These are phyloP conservation scores for Toxotes jaculatrix DNA, from an alignment of 2,113 vertebrate species.

Conservation along the genomic window DNA sequence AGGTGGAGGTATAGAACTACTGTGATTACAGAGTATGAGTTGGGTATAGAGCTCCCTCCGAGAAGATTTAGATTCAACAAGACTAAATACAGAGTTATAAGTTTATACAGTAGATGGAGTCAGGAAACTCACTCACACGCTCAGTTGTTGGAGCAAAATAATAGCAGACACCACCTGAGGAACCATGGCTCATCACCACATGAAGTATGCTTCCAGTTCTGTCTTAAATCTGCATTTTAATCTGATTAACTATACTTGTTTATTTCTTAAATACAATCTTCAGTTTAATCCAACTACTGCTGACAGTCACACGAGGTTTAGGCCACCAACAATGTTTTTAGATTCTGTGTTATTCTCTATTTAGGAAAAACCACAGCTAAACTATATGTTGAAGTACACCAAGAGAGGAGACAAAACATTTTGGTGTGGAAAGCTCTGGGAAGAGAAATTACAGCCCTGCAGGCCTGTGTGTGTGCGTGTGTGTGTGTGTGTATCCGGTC, in stretches of 20 bases:
- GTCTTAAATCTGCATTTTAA: constrained; percentile 8
- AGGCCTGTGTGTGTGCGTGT: constrained; percentile 16
- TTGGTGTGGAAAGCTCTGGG: constrained; percentile 49
- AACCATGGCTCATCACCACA: background rate
- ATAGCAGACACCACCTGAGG: background rate
- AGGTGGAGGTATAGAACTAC: background rate
- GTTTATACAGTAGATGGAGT: background rate
- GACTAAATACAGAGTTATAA: background rate
- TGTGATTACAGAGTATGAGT: background rate
- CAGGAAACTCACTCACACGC: background rate
- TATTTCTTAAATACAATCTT: constrained; percentile 16
- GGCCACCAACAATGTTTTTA: constrained; percentile 69
- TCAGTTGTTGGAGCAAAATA: background rate
- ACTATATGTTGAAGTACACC: constrained; percentile 58
- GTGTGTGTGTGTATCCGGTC: background rate
- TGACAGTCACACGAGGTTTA: constrained; percentile 29
- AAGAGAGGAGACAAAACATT: constrained; percentile 38
- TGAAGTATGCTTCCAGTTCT: background rate
- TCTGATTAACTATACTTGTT: constrained; percentile 12
- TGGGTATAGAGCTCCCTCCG: background rate
- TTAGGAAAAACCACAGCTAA: constrained; percentile 77
- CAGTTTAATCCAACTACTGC: constrained; percentile 28
- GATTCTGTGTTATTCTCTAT: constrained; percentile 69
- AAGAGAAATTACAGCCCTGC: constrained; percentile 64
- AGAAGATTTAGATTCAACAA: background rate